Conservation (phyloP, 1,140 invertebrate genomes). For the Chelonus insularis region DNA sequence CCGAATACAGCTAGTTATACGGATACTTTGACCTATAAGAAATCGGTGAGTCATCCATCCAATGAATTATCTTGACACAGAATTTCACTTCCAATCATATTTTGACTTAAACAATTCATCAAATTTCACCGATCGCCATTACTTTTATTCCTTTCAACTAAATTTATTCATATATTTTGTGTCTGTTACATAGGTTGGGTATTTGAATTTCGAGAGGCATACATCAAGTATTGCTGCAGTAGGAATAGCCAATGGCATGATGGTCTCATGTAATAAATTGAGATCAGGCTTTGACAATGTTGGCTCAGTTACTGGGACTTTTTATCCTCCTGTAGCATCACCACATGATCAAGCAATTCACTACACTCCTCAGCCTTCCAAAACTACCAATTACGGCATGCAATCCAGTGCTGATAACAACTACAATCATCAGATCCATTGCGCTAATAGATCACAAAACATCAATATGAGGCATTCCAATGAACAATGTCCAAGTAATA, state of each 20-base stretch:
- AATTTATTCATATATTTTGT: background rate
- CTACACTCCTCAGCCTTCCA: conserved; percentile 47
- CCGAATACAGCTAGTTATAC: conserved; percentile 54
- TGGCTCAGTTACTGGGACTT: conserved; percentile 79
- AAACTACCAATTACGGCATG: conserved; percentile 49
- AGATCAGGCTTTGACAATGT: conserved; percentile 73
- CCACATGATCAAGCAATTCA: conserved; percentile 70
- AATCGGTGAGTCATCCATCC: conserved; percentile 43
- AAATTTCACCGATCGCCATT: background rate
- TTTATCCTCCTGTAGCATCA: conserved; percentile 80
- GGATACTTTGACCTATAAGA: conserved; percentile 58
- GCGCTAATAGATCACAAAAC: conserved; percentile 47
- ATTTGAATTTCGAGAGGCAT: conserved; percentile 57
- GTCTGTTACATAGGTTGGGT: conserved; percentile 45
- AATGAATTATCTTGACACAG: conserved; percentile 19
- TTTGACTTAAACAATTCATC: background rate
- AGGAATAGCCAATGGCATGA: conserved; percentile 82
- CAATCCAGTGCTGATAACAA: conserved; percentile 48
- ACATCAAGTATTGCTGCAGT: conserved; percentile 70
- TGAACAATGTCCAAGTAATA: conserved; percentile 50
- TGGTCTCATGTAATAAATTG: conserved; percentile 79
- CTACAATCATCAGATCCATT: conserved; percentile 51
- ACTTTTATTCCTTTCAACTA: too few species aligned
- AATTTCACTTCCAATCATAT: conserved; percentile 12
- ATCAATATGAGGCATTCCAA: conserved; percentile 44